Base-by-base conservation (phyloP, 2,113 vertebrate species). In the human (Homo sapiens) region DNA sequence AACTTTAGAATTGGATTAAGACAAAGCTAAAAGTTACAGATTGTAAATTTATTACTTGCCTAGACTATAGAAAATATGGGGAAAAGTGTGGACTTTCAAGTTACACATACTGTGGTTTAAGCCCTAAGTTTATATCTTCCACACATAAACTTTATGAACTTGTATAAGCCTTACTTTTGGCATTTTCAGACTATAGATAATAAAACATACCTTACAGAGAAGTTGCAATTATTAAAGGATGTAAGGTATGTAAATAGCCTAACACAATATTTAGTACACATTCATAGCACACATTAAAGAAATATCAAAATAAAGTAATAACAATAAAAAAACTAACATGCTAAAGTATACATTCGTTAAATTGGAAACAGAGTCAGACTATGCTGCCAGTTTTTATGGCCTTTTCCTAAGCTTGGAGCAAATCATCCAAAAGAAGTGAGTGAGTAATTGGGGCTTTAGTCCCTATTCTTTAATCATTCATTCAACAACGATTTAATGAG, bases 1-100 rank as follows among this genome's bases (percentile, higher is more conserved):
- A 94, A 95, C 68, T 88, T 84, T 80, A 95, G 72, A 93, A 96
- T 25, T 86, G 38, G 18, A 80, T 97, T 90, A 70, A 91, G 40
- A 64, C 12, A 59, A 93, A 97, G 90, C 70, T 84, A 84, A 97
- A 93, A 95, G 52, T n/a, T 88, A 85, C 6, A 72, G 64, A 5
- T 90, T 30, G 40, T 59, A 70, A 57, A 13, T 40, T 38, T 89
- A 81, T 66, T 78, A 81, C 30, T 91, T 81, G 13, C 50, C 32
- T 72, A 76, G 6, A 14, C n/a, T 70, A 3, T 30, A 94, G 3
- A 18, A 90, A 43, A 72, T 2, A n/a, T 45, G 0, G 18, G 72
- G n/a, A 52, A 87, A 82, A 83, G 5, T 59, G 25, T 66, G 0
- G 4, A 10, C 12, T 64, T 97, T 59, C 40, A 78, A 38, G 57